Percentiles rank a stretch among this genome's conserved stretches.
These are phyloP conservation scores for Drosophila siamana DNA, from an alignment of 2,888 invertebrate genomes.

Conservation along the genomic window DNA sequence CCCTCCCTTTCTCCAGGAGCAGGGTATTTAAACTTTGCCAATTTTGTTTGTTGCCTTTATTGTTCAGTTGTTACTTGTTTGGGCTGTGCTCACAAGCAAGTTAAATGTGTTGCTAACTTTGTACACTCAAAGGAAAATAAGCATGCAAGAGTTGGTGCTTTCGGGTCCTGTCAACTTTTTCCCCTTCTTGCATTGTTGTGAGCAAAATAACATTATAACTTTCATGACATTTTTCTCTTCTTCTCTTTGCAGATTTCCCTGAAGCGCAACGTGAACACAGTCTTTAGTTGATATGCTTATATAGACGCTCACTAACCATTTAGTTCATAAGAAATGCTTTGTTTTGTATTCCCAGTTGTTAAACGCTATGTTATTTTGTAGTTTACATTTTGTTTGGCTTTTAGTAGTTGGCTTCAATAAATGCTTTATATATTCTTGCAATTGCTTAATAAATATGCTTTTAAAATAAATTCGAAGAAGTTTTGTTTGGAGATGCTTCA, in stretches of 20 bases:
- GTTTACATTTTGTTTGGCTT: constrained; percentile 42
- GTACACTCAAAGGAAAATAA: constrained; percentile 61
- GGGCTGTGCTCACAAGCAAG: constrained; percentile 66
- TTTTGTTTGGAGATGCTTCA: constrained; percentile 25
- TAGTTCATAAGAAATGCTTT: constrained; percentile 65
- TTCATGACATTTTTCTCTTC: constrained; percentile 37
- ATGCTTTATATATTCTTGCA: constrained; percentile 45
- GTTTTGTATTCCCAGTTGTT: constrained; percentile 20
- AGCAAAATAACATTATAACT: constrained; percentile 53
- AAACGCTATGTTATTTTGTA: constrained; percentile 31
- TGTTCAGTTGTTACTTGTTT: constrained; percentile 34
- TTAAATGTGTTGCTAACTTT: constrained; percentile 78
- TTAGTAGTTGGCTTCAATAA: constrained; percentile 40
- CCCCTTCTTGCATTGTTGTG: constrained; percentile 28
- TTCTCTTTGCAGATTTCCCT: constrained; percentile 58
- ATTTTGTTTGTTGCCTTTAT: constrained; percentile 14
- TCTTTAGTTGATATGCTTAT: constrained; percentile 49
- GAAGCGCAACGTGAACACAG: constrained; percentile 25
- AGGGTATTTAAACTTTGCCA: constrained; percentile 49
- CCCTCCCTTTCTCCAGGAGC: background rate
- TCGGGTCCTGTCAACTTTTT: constrained; percentile 9
- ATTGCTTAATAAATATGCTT: constrained; percentile 38
- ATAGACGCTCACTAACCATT: constrained; percentile 67
- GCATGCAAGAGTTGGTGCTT: constrained; percentile 43
- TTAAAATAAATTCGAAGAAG: background rate